Conservation (phyloP, 2,888 invertebrate genomes). For the Eupithecia abbreviata region DNA sequence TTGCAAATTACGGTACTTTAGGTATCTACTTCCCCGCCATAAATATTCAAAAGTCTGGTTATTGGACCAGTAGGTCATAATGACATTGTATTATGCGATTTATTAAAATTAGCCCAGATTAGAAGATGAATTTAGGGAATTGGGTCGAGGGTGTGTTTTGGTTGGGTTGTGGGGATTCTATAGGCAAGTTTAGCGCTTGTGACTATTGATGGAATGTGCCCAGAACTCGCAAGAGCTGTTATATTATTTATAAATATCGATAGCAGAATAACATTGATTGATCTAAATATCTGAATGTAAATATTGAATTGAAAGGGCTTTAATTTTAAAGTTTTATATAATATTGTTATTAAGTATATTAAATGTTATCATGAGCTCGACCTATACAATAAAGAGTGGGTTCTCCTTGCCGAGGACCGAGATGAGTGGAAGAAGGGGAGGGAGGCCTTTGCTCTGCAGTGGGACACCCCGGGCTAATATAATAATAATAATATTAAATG, state of each 20-base stretch:
- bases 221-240: too few relatives aligned
- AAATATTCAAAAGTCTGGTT: conserved; percentile 43
- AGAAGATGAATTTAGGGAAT: conserved; percentile 24
- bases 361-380: too few relatives aligned
- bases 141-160: background rate
- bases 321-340: background rate
- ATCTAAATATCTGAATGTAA: background rate
- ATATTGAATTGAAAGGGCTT: background rate
- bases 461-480: too few relatives aligned
- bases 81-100: conserved; percentile 30
- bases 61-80: conserved; percentile 35
- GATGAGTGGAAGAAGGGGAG: too few relatives aligned
- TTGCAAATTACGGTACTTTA: conserved; percentile 44
- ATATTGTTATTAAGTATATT: too few relatives aligned
- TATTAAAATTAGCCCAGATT: conserved; percentile 31
- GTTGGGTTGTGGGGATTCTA: background rate
- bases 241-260: too few relatives aligned
- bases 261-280: background rate
- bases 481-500: too few relatives aligned
- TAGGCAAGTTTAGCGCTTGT: background rate
- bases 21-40: conserved; percentile 39
- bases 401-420: too few relatives aligned
- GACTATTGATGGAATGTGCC: too few relatives aligned
- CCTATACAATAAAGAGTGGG: too few relatives aligned
- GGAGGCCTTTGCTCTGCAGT: too few relatives aligned